Evolutionary conservation across 2,113 vertebrate species (phyloP).

Genomic region (Forbesichthys agassizii): DNA sequence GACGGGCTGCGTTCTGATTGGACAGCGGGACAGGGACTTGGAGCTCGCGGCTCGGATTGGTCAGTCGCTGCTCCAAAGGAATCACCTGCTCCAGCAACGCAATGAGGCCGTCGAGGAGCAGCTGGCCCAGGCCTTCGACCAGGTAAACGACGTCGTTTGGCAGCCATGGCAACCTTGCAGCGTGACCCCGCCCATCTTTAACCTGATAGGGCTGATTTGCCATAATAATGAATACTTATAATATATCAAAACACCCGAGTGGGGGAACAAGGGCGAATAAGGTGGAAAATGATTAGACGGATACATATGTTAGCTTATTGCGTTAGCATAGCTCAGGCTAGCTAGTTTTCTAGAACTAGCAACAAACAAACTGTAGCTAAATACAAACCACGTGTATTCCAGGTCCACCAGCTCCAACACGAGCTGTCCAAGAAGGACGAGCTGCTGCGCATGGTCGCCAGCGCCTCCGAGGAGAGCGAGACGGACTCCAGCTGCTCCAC

Average conservation of each 20-base stretch:
- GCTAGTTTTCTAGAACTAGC: no score
- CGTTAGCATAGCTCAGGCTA: no score
- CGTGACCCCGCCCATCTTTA: no score
- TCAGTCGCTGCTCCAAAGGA: slow-evolving; percentile 93
- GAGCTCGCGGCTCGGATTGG: slow-evolving; percentile 96
- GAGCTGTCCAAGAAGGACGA: slow-evolving; percentile 95
- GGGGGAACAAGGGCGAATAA: no score
- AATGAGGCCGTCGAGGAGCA: slow-evolving; percentile 94
- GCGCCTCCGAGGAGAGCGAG: slow-evolving; percentile 92
- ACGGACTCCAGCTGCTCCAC: slow-evolving; percentile 90
- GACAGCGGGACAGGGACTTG: slow-evolving; percentile 91
- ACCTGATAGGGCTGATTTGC: no score
- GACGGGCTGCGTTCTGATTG: slow-evolving; percentile 14
- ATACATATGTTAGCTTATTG: no score
- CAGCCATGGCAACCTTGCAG: not conserved
- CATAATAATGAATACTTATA: no score
- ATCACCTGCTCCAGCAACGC: slow-evolving; percentile 88
- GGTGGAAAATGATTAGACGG: no score
- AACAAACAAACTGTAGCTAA: not conserved
- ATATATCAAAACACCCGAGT: no score
- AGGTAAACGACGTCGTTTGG: slow-evolving; percentile 70
- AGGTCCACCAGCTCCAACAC: slow-evolving; percentile 97
- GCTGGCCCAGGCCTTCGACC: slow-evolving; percentile 87
- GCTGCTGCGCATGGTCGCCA: slow-evolving; percentile 90
- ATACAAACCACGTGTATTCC: not conserved